Evolutionary conservation across 2,113 vertebrate species (phyloP), one percentile per base, ranked within the genome.

Genomic region (Equus przewalskii): DNA sequence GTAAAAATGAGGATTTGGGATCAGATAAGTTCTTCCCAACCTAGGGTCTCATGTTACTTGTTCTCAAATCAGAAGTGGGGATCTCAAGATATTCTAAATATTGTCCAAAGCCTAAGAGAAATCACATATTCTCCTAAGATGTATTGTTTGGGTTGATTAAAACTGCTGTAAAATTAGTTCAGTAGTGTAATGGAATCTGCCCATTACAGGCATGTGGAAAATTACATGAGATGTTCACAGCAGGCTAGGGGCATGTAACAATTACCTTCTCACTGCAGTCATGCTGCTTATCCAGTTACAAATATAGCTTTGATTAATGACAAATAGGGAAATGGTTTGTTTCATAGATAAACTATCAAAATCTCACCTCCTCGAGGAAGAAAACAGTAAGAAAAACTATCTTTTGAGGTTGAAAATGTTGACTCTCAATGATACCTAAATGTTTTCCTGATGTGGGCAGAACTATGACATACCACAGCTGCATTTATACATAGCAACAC

Each of bases 51-150:
- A n/a, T 16, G 14, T 44, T 41, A 49, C 30, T 80, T 87, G 60
- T 70, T 75, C 49, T 85, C 67, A 72, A 70, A 78, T 70, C 7
- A 7, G 4, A 72, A 78, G 7, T 54, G 44, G 41, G 41, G 7
- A 56, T 79, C 46, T 58, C 28, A 5, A 79, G 28, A 67, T 46
- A 86, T 4, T 72, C 90, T 60, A 44, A 94, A 24, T 67, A 60
- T 51, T 94, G 91, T 51, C 62, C 21, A 78, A 78, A 72, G 28
- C 44, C n/a, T 88, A 70, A 70, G 51, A 83, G n/a, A 75, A 94
- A 76, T 41, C 15, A 60, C 51, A 44, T 9, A 70, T 54, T 82
- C 21, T 6, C 44, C 51, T 60, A 78, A 46, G 8, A 62, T 58
- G 11, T 73, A 83, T 2, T 70, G 26, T 21, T 21, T 19, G 0